A percentile compares a stretch with the other conserved stretches of the same genome.
Conservation (phyloP, 2,888 invertebrate genomes). For the Mythimna lalbum region DNA sequence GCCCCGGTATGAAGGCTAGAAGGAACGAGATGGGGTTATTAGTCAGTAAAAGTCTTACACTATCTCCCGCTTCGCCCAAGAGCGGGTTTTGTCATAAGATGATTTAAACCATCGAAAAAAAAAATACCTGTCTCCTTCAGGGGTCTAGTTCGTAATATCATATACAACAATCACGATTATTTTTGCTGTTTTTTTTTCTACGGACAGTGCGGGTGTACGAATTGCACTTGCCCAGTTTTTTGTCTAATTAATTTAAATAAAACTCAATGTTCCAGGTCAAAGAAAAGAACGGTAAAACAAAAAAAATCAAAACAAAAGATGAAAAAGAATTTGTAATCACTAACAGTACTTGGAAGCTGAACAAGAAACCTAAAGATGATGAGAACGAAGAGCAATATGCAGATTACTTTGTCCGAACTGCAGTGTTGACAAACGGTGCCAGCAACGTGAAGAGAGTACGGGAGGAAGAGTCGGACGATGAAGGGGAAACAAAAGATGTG, state of each 20-base stretch:
- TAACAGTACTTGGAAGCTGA: constrained; percentile 83
- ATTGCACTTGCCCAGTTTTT: too few relatives aligned
- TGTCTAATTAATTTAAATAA: neutral
- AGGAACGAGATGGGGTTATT: too few relatives aligned
- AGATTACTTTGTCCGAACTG: constrained; percentile 82
- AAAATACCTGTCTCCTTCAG: too few relatives aligned
- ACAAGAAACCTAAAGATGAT: constrained; percentile 70
- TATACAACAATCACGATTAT: too few relatives aligned
- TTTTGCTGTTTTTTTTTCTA: too few relatives aligned
- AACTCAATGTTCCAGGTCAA: constrained; percentile 73
- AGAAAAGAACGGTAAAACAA: constrained; percentile 84
- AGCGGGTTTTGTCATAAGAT: too few relatives aligned
- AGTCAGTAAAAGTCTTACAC: too few relatives aligned
- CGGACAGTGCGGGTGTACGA: too few relatives aligned
- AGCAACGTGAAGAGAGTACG: constrained; percentile 73
- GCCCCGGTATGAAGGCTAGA: too few relatives aligned
- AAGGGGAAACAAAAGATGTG: constrained; percentile 71
- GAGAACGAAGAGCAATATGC: constrained; percentile 76
- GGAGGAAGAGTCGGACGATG: constrained; percentile 75
- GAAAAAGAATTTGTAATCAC: constrained; percentile 79
- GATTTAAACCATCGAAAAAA: too few relatives aligned
- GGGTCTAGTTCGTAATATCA: too few relatives aligned
- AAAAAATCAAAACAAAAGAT: constrained; percentile 82
- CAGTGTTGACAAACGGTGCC: constrained; percentile 79
- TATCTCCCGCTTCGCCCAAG: too few relatives aligned